Evolutionary conservation across 1,140 invertebrate species (phyloP).

Genomic region (Zaprionus vittiger): DNA sequence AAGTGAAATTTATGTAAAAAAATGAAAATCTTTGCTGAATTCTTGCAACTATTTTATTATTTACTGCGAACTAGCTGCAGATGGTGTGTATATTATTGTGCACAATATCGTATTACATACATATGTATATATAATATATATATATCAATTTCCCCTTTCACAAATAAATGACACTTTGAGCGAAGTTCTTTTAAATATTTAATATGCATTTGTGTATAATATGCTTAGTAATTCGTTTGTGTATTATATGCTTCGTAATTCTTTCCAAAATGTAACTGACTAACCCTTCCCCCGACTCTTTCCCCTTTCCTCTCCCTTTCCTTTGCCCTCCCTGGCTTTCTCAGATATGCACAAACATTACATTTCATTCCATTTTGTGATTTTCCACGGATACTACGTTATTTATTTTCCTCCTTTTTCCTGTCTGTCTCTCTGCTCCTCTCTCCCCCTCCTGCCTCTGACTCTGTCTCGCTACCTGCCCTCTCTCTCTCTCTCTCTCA

Average conservation of each 20-base stretch:
- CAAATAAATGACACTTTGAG: neutral
- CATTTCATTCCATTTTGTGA: slow-evolving; percentile 51
- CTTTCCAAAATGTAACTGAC: neutral
- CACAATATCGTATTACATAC: too few relatives aligned
- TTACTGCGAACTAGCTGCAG: too few relatives aligned
- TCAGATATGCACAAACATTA: slow-evolving; percentile 57
- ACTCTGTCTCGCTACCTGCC: neutral
- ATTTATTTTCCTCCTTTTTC: slow-evolving; percentile 10
- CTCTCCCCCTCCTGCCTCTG: neutral
- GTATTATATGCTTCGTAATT: neutral
- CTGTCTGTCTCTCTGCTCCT: neutral
- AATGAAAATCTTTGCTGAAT: neutral
- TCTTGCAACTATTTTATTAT: neutral
- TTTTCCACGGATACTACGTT: slow-evolving; percentile 43
- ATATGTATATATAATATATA: too few relatives aligned
- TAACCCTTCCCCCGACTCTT: neutral
- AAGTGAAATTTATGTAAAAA: neutral
- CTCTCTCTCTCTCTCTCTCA: neutral
- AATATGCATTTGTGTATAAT: neutral
- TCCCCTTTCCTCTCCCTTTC: neutral
- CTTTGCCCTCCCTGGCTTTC: neutral
- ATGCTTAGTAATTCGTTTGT: neutral
- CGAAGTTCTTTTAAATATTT: neutral
- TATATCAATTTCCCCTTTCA: neutral
- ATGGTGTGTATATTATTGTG: too few relatives aligned